Base-by-base conservation (phyloP, 2,113 vertebrate genomes). In the Variabilichromis moorii region DNA sequence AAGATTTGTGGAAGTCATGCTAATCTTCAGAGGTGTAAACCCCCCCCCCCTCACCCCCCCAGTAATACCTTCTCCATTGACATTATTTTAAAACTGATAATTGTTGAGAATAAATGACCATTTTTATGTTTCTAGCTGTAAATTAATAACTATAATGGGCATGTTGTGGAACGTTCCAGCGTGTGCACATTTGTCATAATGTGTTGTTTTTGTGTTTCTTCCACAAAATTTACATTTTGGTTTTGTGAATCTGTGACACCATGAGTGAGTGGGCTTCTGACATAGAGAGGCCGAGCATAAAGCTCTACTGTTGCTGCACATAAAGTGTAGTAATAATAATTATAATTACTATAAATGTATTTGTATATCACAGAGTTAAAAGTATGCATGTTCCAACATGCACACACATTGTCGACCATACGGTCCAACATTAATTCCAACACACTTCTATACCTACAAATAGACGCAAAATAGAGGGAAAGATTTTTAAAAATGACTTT, bases 201-300 rank as follows among this genome's bases (percentile, higher is more conserved):
- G 21, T 45, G 37, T 26, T 73, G n/a, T 73, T 73, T 45, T 47
- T 61, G 57, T 33, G 28, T 33, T 61, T 61, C 28, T 31, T 61
- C 28, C 28, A 33, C 26, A 61, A 61, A 61, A 61, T 33, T 1
- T 0, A 61, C 0, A 61, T 0, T 6, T 59, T 16, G 55, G 55
- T 59, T 59, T 61, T 61, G 57, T 61, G 57, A 61, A 0, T 2
- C 57, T 61, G 57, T 61, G 57, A 31, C 40, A 28, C 71, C 71
- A 19, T 4, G 9, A 19, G 71, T 76, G 71, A 31, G 9, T 0
- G 71, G 71, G 16, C 17, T 0, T 76, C 42, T 76, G 42, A 47
- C 21, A 73, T 0, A 26, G 37, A 9, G 0, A 16, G 35, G 35
- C 5, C 1, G 21, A 45, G 40, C 68, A 40, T 17, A 26, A 73